Percentiles rank a stretch among this genome's conserved stretches.
These are phyloP conservation scores for Zaprionus tsacasi DNA, from an alignment of 1,140 invertebrate genomes.

Conservation along the genomic window DNA sequence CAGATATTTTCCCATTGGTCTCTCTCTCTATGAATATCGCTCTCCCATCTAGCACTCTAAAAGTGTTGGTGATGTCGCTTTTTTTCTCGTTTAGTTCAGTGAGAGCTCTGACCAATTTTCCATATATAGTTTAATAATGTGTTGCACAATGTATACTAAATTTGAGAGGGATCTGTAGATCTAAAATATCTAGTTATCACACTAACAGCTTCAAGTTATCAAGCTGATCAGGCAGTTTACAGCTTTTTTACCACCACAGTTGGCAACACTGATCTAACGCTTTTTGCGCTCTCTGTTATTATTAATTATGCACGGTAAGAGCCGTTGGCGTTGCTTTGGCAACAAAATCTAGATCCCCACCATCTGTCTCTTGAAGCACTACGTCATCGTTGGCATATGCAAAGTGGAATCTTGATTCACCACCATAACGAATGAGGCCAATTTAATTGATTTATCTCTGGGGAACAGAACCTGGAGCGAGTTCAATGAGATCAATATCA, in stretches of 20 bases:
- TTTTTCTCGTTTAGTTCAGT: neutral
- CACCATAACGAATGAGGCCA: constrained; percentile 29
- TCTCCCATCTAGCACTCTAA: neutral
- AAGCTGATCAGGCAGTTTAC: neutral
- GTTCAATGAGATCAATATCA: constrained; percentile 44
- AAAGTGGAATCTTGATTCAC: constrained; percentile 24
- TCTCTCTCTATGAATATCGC: constrained; percentile 15
- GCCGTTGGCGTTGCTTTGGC: constrained; percentile 45
- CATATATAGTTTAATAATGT: neutral
- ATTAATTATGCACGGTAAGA: constrained; percentile 66
- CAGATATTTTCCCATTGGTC: constrained; percentile 46
- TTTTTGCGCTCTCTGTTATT: constrained; percentile 39
- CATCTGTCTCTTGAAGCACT: constrained; percentile 14
- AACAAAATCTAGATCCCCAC: constrained; percentile 23
- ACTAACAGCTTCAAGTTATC: neutral
- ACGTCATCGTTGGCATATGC: constrained; percentile 17
- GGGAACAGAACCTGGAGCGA: constrained; percentile 17
- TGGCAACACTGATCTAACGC: neutral
- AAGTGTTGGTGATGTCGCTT: neutral
- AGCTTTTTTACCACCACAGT: neutral
- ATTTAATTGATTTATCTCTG: constrained; percentile 45
- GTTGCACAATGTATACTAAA: neutral
- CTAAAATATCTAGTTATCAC: neutral
- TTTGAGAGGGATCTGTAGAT: neutral
- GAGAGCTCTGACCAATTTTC: neutral